Evolutionary conservation across 2,888 invertebrate species (phyloP), one percentile per base, ranked within the genome.

Genomic region (Clunio marinus): DNA sequence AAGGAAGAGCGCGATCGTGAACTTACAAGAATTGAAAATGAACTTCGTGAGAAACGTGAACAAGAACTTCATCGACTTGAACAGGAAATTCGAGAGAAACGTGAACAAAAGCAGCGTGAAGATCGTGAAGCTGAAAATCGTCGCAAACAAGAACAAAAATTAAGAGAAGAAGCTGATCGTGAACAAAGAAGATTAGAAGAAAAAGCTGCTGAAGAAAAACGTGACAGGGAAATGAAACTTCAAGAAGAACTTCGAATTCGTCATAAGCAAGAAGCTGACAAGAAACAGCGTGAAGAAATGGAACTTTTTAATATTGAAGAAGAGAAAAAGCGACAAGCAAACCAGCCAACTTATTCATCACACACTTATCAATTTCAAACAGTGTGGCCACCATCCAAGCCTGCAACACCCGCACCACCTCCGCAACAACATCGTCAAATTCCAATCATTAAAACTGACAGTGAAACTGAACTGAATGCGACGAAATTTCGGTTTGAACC

Each of bases 401-500:
- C 57, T 1, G n/a, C 20, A 10, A 45, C 65, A 25, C 27, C 63
- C 24, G 65, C 46, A n/a, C 63, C 46, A 2, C 13, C 20, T 45
- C 45, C 24, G n/a, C 46, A 41, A 15, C n/a, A 55, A 32, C 4
- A 2, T n/a, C 60, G 35, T 10, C 20, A 2, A 28, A 35, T 66
- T 24, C 66, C 66, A 55, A 66, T 51, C 28, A 66, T 66, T n/a
- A 51, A 15, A 51, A 66, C 66, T n/a, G 66, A 66, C 22, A 66
- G 55, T 35, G 59, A 68, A 46, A 17, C 20, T 1, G 59, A 58
- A 22, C 32, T 68, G 7, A 28, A 41, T 68, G 13, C 66, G 1
- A 22, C 32, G 1, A 51, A 55, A 7, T 66, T 66, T 17, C 66
- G 22, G n/a, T 66, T 66, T 35, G 66, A 86, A 78, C 84, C 87